A percentile compares a stretch with the other conserved stretches of the same genome.
Conservation (phyloP, 2,888 invertebrate species). For the Macaria liturata region DNA sequence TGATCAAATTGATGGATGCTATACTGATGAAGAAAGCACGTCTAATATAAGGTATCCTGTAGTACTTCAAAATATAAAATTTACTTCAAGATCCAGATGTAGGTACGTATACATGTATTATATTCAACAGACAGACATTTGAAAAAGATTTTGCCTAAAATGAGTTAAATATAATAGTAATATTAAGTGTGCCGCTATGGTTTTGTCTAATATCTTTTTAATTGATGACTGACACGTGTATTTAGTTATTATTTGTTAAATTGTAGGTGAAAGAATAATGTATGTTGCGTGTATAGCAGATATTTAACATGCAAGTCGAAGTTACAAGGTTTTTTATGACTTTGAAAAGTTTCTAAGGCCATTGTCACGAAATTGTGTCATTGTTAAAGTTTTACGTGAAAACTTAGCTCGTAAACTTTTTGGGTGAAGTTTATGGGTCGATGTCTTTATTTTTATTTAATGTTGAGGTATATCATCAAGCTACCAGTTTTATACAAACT, state of each 20-base stretch:
- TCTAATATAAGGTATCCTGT: too few species aligned
- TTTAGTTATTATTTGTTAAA: conserved; percentile 17
- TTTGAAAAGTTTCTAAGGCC: conserved; percentile 11
- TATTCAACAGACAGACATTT: too few species aligned
- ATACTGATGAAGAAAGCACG: too few species aligned
- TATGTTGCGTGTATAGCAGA: conserved; percentile 9
- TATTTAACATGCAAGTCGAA: conserved; percentile 6
- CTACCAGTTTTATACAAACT: too few species aligned
- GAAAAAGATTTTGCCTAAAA: too few species aligned
- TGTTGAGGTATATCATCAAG: too few species aligned
- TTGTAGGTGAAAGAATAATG: conserved; percentile 13
- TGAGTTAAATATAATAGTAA: too few species aligned
- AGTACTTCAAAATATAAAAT: too few species aligned
- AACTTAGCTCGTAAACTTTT: conserved; percentile 16
- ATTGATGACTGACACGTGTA: conserved; percentile 60
- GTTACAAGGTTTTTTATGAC: conserved; percentile 9
- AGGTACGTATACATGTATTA: too few species aligned
- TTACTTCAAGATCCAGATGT: too few species aligned
- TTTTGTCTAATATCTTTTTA: conserved; percentile 67
- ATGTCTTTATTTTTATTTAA: too few species aligned
- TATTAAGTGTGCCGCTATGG: conserved; percentile 58
- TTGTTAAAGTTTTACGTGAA: conserved; percentile 15
- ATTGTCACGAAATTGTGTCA: conserved; percentile 22
- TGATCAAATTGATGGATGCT: too few species aligned
- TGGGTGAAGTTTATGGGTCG: background rate